Evolutionary conservation across 2,888 invertebrate species (phyloP), one percentile per base, ranked within the genome.

Genomic region (Cephus sareptanus): DNA sequence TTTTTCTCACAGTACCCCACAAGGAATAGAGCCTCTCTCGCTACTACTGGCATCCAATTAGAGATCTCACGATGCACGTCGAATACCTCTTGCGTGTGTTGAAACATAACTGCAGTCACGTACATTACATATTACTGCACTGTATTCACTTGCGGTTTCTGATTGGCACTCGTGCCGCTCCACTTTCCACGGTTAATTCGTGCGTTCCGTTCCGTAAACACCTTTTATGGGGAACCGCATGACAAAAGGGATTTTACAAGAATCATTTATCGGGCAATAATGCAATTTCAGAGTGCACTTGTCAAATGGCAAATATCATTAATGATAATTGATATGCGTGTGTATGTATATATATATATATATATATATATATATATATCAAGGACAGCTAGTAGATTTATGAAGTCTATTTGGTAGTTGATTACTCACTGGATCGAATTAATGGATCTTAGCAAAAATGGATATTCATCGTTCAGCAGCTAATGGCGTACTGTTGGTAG

Each of bases 161-260:
- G 34, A 71, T 71, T 71, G 34, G 71, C 31, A 31, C 71, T 31
- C 71, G 71, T 34, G 31, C 33, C 33, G 71, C 71, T 71, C 71
- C 71, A 34, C 71, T 71, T 71, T 71, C 71, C 71, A 71, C 71
- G 71, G 31, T 71, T 71, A 31, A 33, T 71, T 71, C 71, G 71
- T 34, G 71, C 71, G 15, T 31, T 15, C 33, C 23, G 71, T 34
- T 31, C 23, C 34, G 71, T 23, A 71, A 71, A 71, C 71, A 34
- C 71, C 71, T 33, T 71, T 71, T 23, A 34, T 34, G 71, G 71
- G n/a, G 33, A 71, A 23, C 23, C 56, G 56, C 23, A 56, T 56
- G 56, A 56, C 56, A 56, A 56, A 6, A 23, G 56, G 23, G 56
- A 56, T 23, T 23, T 23, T 56, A 23, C 23, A 9, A 56, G 56